Conservation (phyloP, 1,140 invertebrate species). For the Solen grandis region DNA sequence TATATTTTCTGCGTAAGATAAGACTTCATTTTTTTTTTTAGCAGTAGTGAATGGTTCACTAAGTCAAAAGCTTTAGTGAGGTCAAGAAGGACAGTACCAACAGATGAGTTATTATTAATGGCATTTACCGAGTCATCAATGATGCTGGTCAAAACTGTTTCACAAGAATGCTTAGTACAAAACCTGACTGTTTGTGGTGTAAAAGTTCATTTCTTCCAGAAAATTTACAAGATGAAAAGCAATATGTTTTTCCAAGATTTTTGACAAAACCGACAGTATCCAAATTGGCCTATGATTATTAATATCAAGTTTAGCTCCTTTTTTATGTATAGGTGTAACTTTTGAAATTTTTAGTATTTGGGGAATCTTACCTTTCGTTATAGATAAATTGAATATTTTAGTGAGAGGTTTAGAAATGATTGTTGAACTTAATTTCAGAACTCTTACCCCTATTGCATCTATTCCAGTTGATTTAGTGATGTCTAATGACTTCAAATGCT, state of each 20-base stretch:
- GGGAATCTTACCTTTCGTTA: neutral
- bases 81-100: conserved; percentile 7
- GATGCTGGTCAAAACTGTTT: too few species aligned
- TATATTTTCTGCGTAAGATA: neutral
- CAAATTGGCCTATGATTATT: too few species aligned
- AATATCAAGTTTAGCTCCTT: too few species aligned
- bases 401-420: neutral
- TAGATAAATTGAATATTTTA: neutral
- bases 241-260: too few species aligned
- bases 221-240: neutral
- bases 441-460: neutral
- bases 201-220: neutral
- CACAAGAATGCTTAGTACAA: too few species aligned
- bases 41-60: neutral
- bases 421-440: neutral
- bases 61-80: too few species aligned
- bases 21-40: neutral
- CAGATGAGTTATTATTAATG: too few species aligned
- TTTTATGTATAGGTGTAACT: neutral
- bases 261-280: too few species aligned
- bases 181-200: too few species aligned
- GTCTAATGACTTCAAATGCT: too few species aligned
- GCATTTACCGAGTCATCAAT: neutral
- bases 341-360: neutral
- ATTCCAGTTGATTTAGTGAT: too few species aligned